phyloP scores from a whole-genome alignment of 35 echinoderm and acorn worm species.

The Heliocidaris erythrogramma region DNA sequence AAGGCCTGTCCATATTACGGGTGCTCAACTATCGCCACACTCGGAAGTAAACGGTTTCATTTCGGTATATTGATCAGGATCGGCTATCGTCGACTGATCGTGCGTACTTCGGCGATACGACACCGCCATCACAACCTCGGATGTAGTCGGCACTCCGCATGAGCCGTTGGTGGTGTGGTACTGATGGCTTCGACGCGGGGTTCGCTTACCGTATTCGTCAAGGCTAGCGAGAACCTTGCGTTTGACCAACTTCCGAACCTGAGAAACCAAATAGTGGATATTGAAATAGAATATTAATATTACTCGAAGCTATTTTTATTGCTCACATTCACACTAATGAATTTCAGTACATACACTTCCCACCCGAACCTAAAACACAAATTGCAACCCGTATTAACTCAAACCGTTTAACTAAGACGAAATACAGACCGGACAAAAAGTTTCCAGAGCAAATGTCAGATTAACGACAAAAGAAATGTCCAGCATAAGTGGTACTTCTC shows the following conservation, averaged over 20 bases:
- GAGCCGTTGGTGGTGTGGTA: constrained; percentile 82
- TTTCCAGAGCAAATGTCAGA: too few species aligned
- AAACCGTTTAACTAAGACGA: too few species aligned
- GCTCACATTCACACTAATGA: too few species aligned
- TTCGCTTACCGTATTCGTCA: constrained; percentile 70
- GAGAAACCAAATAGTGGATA: background rate
- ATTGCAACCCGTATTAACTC: too few species aligned
- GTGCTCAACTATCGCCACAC: constrained; percentile 49
- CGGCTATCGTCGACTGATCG: constrained; percentile 57
- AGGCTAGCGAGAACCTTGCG: constrained; percentile 55
- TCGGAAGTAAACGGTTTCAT: constrained; percentile 84
- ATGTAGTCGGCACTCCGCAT: constrained; percentile 79
- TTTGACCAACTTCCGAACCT: constrained; percentile 76
- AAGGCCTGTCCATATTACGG: background rate
- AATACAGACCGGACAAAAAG: too few species aligned
- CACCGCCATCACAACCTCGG: constrained; percentile 78
- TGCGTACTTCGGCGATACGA: constrained; percentile 69
- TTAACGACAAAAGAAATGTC: too few species aligned
- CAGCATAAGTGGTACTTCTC: too few species aligned
- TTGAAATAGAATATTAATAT: background rate
- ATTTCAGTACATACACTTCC: background rate
- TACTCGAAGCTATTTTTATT: too few species aligned
- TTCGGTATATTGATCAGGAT: constrained; percentile 63
- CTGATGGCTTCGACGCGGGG: constrained; percentile 52
- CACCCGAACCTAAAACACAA: too few species aligned